Conservation (phyloP, 2,888 invertebrate genomes). For the Synergus gifuensis region DNA sequence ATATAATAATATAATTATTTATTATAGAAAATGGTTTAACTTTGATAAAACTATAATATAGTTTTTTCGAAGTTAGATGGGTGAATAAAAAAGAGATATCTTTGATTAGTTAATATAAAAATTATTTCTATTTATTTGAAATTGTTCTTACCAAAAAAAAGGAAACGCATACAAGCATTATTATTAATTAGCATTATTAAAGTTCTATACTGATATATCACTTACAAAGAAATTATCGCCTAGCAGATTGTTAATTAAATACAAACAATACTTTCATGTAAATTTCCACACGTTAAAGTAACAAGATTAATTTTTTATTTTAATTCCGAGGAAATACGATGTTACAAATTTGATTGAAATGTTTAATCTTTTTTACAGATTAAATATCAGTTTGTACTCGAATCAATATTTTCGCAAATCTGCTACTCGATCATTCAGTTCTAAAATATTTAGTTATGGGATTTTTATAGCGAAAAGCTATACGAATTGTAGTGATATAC, state of each 20-base stretch:
- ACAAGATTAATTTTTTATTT: not conserved
- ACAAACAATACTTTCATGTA: not conserved
- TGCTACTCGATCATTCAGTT: not conserved
- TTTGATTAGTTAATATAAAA: not conserved
- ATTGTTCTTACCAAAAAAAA: not conserved
- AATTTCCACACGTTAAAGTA: not conserved
- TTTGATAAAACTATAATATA: too few relatives aligned
- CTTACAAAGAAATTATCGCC: conserved; percentile 1
- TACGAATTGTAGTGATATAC: not conserved
- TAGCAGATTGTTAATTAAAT: conserved; percentile 4
- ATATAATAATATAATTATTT: too few relatives aligned
- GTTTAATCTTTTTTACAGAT: not conserved
- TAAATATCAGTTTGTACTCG: not conserved
- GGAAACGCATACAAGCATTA: not conserved
- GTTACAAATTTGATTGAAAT: not conserved
- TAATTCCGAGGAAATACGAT: not conserved
- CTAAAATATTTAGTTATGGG: not conserved
- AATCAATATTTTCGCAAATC: not conserved
- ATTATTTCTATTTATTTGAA: conserved; percentile 25
- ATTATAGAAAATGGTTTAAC: too few relatives aligned
- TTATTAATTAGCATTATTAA: conserved; percentile 1
- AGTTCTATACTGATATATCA: not conserved
- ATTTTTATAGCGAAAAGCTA: not conserved
- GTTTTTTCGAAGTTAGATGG: not conserved
- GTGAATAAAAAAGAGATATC: not conserved